A percentile compares a stretch with the other conserved stretches of the same genome.
Conservation (phyloP, 2,797 vertebrate species). For the Hypotaenidia okinawae region DNA sequence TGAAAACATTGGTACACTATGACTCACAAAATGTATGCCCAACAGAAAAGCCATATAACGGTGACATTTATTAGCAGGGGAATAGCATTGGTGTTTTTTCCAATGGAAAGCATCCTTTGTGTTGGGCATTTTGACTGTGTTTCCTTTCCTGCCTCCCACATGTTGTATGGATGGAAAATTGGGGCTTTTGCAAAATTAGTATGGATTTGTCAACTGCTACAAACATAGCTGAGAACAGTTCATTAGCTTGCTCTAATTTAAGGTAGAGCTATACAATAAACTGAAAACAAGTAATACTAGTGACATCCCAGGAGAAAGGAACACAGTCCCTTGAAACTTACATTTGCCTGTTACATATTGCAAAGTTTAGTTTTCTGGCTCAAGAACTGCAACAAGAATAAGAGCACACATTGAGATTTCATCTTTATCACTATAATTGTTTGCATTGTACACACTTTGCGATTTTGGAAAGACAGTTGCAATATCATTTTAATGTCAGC, state of each 20-base stretch:
- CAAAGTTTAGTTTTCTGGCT: background rate
- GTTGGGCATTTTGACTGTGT: background rate
- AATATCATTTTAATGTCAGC: background rate
- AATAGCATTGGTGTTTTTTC: background rate
- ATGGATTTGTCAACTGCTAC: background rate
- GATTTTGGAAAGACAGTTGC: background rate
- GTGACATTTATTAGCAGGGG: background rate
- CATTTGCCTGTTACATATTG: background rate
- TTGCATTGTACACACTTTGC: rapidly evolving
- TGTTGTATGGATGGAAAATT: background rate
- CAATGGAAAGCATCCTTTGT: background rate
- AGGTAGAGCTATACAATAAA: background rate
- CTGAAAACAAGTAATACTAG: background rate
- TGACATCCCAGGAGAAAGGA: background rate
- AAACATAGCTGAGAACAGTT: background rate
- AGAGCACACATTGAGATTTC: background rate
- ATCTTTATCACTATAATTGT: background rate
- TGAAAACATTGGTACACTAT: background rate
- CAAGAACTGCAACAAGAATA: background rate
- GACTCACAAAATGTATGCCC: background rate
- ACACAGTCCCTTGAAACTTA: background rate
- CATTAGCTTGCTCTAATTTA: background rate
- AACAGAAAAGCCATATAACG: background rate
- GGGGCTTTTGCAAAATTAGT: background rate
- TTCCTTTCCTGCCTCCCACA: background rate